Evolutionary conservation across 2,113 vertebrate genomes (phyloP).

Genomic region (Coryphaenoides rupestris): DNA sequence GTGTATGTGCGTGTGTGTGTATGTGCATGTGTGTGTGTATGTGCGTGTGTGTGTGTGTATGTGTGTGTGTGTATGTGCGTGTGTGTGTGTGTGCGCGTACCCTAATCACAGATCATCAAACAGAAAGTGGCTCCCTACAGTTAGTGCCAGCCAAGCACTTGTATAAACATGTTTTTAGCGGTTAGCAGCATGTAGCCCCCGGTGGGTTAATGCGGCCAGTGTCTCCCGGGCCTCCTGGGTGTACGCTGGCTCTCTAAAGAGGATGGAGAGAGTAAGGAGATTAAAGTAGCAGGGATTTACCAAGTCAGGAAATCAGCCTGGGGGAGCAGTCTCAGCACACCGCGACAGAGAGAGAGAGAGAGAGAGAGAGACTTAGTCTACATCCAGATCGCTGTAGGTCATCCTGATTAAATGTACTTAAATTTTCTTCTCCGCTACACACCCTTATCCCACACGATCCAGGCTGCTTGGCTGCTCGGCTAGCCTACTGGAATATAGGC

Average conservation of each 20-base stretch:
- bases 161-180: no score
- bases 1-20: no score
- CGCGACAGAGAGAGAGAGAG: slow-evolving; percentile 38
- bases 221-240: no score
- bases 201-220: slow-evolving; percentile 42
- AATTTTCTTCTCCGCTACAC: slow-evolving; percentile 54
- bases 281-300: slow-evolving; percentile 81
- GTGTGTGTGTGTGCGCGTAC: no score
- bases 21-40: no score
- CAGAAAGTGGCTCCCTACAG: no score
- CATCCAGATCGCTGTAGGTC: slow-evolving; percentile 65
- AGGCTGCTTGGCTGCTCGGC: background rate
- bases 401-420: slow-evolving; percentile 54
- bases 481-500: no score
- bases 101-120: no score
- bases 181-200: no score
- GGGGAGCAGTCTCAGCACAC: slow-evolving; percentile 42
- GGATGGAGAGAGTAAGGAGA: slow-evolving; percentile 77
- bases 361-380: slow-evolving; percentile 63
- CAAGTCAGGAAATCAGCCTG: slow-evolving; percentile 64
- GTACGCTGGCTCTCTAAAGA: slow-evolving; percentile 81
- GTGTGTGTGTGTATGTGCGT: no score
- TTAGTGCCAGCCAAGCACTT: no score
- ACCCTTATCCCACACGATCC: slow-evolving; percentile 52
- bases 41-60: no score